Evolutionary conservation across 2,888 invertebrate genomes (phyloP).

Genomic region (Ctenicera cuprea): DNA sequence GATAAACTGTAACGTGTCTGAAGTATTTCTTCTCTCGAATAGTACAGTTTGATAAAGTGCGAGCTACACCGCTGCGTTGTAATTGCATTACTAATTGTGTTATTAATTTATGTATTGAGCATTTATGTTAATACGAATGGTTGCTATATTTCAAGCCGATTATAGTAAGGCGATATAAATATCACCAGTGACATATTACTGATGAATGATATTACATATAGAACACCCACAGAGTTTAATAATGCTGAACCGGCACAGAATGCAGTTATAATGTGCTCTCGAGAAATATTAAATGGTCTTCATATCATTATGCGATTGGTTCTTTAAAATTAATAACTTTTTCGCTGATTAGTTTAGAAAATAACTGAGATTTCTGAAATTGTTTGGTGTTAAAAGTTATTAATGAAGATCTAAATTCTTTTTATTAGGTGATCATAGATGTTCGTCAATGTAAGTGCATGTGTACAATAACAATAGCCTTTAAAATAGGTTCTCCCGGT

Average conservation of each 20-base stretch:
- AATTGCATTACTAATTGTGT: constrained; percentile 70
- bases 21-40: constrained; percentile 60
- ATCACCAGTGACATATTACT: constrained; percentile 57
- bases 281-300: constrained; percentile 27
- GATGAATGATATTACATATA: constrained; percentile 65
- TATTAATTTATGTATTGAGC: constrained; percentile 68
- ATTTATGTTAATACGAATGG: constrained; percentile 66
- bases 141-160: constrained; percentile 65
- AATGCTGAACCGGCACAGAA: constrained; percentile 54
- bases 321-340: constrained; percentile 35
- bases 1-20: constrained; percentile 6
- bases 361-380: too few relatives aligned
- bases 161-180: constrained; percentile 63
- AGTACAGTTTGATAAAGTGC: constrained; percentile 67
- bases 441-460: too few relatives aligned
- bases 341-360: constrained; percentile 8
- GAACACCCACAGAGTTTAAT: constrained; percentile 64
- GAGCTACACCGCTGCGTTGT: constrained; percentile 65
- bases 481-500: background rate
- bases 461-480: background rate
- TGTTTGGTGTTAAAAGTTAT: too few relatives aligned
- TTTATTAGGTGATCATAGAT: too few relatives aligned
- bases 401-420: too few relatives aligned
- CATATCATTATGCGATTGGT: constrained; percentile 15
- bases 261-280: constrained; percentile 38